Conservation (phyloP, 2,797 vertebrate species). For the Gephyroberyx darwinii region DNA sequence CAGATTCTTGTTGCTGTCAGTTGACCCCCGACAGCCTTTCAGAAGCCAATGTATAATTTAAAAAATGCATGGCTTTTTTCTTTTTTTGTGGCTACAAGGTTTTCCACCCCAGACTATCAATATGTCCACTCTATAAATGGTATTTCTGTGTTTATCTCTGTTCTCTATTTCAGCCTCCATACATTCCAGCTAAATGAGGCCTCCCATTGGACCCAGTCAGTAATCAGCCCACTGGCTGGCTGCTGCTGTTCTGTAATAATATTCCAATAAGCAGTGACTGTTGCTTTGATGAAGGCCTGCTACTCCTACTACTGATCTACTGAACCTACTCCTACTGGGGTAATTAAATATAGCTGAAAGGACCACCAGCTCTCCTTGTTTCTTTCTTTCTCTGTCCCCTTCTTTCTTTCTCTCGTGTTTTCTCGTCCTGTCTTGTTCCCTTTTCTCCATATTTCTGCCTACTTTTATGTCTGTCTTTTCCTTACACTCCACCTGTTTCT, state of each 20-base stretch:
- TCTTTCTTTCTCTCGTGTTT: conserved; percentile 34
- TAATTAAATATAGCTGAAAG: conserved; percentile 79
- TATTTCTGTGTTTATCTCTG: conserved; percentile 76
- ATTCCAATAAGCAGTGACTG: conserved; percentile 84
- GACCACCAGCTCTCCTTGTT: conserved; percentile 73
- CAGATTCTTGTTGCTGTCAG: no score
- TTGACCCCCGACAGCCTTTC: conserved; percentile 18
- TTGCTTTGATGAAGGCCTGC: conserved; percentile 79
- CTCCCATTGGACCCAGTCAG: conserved; percentile 81
- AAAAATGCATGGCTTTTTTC: conserved; percentile 9
- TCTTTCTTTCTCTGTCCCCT: conserved; percentile 42
- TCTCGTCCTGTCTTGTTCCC: conserved; percentile 43
- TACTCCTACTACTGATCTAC: conserved; percentile 79
- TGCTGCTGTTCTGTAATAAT: conserved; percentile 85
- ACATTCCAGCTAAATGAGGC: conserved; percentile 85
- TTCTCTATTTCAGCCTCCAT: conserved; percentile 75
- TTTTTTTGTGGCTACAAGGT: conserved; percentile 12
- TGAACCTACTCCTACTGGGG: conserved; percentile 76
- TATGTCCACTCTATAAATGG: conserved; percentile 66
- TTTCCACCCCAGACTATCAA: conserved; percentile 55
- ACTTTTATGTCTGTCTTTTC: conserved; percentile 39
- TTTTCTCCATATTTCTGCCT: conserved; percentile 18
- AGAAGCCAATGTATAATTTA: conserved; percentile 16
- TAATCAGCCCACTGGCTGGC: conserved; percentile 82
- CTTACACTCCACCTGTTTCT: conserved; percentile 26